A percentile compares a stretch with the other conserved stretches of the same genome.
These are phyloP conservation scores for Anastrepha obliqua DNA, from an alignment of 1,140 invertebrate genomes.

Conservation along the genomic window DNA sequence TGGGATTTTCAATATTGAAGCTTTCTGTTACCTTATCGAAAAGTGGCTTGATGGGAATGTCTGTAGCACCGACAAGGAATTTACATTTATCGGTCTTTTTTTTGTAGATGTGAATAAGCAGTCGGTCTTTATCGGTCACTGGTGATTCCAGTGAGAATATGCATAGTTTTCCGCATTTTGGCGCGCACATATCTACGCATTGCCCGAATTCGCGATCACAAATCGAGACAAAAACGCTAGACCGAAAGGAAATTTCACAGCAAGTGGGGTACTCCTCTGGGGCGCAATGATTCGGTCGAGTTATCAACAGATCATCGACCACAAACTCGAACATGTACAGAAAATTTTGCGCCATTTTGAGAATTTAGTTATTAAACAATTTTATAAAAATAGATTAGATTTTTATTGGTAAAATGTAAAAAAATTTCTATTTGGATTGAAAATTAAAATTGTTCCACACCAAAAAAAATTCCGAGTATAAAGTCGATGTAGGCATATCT, in stretches of 20 bases:
- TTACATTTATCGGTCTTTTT: slow-evolving; percentile 70
- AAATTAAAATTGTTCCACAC: slow-evolving; percentile 36
- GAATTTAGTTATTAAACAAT: slow-evolving; percentile 59
- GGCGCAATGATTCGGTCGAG: slow-evolving; percentile 68
- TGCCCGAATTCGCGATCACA: slow-evolving; percentile 69
- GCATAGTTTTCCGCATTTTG: slow-evolving; percentile 70
- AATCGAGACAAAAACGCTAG: slow-evolving; percentile 65
- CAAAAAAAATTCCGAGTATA: slow-evolving; percentile 36
- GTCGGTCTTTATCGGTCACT: slow-evolving; percentile 66
- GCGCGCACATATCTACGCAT: slow-evolving; percentile 64
- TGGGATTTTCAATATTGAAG: slow-evolving; percentile 66
- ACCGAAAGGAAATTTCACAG: slow-evolving; percentile 68
- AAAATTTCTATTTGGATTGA: slow-evolving; percentile 26
- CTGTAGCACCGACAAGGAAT: slow-evolving; percentile 68
- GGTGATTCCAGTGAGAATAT: slow-evolving; percentile 68
- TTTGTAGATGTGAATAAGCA: slow-evolving; percentile 71
- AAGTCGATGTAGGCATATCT: not conserved
- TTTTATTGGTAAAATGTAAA: slow-evolving; percentile 54
- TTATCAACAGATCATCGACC: slow-evolving; percentile 70
- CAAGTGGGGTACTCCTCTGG: slow-evolving; percentile 71
- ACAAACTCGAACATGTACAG: slow-evolving; percentile 73
- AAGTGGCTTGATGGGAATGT: slow-evolving; percentile 66
- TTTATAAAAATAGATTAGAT: slow-evolving; percentile 53
- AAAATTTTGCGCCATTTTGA: slow-evolving; percentile 65
- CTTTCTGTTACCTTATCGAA: slow-evolving; percentile 69